These are phyloP conservation scores for Laticauda laticaudata DNA, from an alignment of 2,113 vertebrate genomes.

Conservation along the genomic window DNA sequence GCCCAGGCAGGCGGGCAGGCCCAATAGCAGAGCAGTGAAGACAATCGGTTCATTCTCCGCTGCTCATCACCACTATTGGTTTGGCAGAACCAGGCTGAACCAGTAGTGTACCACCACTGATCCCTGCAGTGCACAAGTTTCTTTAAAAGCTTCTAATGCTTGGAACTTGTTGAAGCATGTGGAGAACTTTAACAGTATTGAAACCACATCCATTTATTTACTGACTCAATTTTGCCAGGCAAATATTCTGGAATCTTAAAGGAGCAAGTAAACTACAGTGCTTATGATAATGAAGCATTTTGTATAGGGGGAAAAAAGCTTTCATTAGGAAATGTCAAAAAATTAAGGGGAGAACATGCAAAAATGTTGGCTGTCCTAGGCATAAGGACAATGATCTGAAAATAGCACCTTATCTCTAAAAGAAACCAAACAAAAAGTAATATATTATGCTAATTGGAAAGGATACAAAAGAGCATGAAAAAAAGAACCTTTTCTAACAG, in stretches of 20 bases:
- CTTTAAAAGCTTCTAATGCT: background rate
- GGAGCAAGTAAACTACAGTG: background rate
- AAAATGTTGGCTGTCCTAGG: background rate
- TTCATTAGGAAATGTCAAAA: background rate
- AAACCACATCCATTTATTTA: background rate
- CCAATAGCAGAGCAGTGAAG: too few species aligned
- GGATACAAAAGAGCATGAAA: background rate
- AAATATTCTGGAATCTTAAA: background rate
- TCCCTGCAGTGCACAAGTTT: background rate
- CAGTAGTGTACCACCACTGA: background rate
- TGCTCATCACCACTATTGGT: too few species aligned
- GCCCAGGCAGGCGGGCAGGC: too few species aligned
- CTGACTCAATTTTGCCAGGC: background rate
- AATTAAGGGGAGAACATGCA: background rate
- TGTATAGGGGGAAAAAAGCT: background rate
- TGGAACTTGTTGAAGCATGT: background rate
- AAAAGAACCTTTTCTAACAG: background rate
- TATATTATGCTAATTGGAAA: constrained; percentile 10
- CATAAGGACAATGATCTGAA: background rate
- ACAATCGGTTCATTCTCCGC: too few species aligned
- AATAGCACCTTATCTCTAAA: constrained; percentile 1
- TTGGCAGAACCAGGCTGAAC: too few species aligned
- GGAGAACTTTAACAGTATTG: background rate
- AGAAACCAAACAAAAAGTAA: constrained; percentile 1
- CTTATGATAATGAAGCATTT: background rate